Conservation (phyloP, 2,888 invertebrate species). For the Drosophila rellima region DNA sequence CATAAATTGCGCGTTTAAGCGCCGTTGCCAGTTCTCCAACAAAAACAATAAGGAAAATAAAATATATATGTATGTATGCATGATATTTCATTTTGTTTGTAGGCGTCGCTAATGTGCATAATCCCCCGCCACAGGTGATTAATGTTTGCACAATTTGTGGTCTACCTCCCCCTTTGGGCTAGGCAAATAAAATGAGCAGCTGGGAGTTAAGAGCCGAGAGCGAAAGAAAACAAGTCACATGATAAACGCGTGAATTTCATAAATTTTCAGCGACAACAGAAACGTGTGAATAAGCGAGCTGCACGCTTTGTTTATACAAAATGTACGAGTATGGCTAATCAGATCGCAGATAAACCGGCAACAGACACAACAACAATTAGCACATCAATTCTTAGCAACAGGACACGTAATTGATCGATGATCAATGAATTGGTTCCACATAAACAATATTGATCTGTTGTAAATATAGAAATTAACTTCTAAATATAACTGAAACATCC, state of each 20-base stretch:
- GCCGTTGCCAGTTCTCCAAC: constrained; percentile 8
- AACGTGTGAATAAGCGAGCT: constrained; percentile 69
- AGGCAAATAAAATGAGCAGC: constrained; percentile 20
- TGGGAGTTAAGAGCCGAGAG: constrained; percentile 13
- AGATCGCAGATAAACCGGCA: constrained; percentile 63
- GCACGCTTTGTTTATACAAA: constrained; percentile 60
- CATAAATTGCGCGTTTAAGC: constrained; percentile 34
- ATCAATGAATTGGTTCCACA: constrained; percentile 6
- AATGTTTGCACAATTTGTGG: constrained; percentile 61
- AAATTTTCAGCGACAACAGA: constrained; percentile 60
- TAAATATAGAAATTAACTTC: constrained; percentile 23
- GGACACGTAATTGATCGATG: constrained; percentile 27
- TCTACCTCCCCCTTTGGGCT: constrained; percentile 4
- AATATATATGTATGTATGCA: constrained; percentile 5
- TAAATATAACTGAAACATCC: constrained; percentile 33
- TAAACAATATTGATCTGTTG: constrained; percentile 19
- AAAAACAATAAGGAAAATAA: constrained; percentile 13
- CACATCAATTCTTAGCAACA: constrained; percentile 10
- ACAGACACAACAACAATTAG: constrained; percentile 32
- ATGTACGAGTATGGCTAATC: constrained; percentile 49
- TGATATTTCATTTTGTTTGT: constrained; percentile 21
- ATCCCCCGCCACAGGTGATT: constrained; percentile 47
- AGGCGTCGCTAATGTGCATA: constrained; percentile 42
- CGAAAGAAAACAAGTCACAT: constrained; percentile 60
- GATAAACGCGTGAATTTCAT: constrained; percentile 69